A percentile compares a stretch with the other conserved stretches of the same genome.
Conservation (phyloP, 2,797 vertebrate species). For the Arnoldichthys spilopterus region DNA sequence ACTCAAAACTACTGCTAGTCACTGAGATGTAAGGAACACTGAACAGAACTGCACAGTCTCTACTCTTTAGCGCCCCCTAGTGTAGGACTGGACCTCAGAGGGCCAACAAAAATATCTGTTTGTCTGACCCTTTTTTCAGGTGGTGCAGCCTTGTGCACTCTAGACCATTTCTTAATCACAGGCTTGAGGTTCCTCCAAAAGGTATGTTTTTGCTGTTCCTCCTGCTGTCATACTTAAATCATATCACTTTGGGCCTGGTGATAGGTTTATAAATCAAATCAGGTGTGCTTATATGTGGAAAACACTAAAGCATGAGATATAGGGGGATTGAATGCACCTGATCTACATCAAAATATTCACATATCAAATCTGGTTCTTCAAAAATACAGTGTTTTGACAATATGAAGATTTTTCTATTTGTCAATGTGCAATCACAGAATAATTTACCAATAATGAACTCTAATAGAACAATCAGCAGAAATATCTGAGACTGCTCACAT, state of each 20-base stretch:
- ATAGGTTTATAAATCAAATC: neutral
- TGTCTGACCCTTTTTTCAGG: neutral
- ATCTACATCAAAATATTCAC: neutral
- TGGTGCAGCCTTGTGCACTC: neutral
- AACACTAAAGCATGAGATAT: no score
- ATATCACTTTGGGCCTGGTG: neutral
- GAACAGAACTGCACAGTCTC: conserved; percentile 21
- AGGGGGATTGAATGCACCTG: no score
- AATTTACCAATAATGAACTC: neutral
- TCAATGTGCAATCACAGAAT: neutral
- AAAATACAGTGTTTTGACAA: neutral
- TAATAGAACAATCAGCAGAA: neutral
- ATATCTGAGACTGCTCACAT: neutral
- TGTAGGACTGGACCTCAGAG: conserved; percentile 60
- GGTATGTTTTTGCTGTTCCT: neutral
- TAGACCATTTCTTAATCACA: neutral
- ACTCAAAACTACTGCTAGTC: conserved; percentile 42
- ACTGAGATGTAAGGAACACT: conserved; percentile 18
- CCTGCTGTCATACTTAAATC: neutral
- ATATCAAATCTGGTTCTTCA: neutral
- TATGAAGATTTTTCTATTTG: no score
- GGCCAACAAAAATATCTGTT: conserved; percentile 57
- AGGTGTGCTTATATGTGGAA: no score
- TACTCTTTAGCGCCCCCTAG: conserved; percentile 79
- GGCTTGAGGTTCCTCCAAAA: neutral